Base-by-base conservation (phyloP, 2,113 vertebrate species). In the Mola mola region DNA sequence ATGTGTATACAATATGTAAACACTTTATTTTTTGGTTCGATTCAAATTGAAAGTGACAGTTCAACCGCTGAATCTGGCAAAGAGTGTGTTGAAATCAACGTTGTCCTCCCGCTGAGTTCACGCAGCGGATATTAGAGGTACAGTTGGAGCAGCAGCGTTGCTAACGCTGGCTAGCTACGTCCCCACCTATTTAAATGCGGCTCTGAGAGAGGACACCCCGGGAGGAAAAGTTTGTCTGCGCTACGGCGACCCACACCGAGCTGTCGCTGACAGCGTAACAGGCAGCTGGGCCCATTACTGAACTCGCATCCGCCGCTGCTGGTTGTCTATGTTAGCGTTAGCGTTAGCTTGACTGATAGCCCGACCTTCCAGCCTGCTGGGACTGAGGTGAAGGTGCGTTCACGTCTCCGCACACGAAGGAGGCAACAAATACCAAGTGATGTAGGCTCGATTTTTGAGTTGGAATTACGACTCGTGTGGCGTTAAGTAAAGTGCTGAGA, bases 361-460 rank as follows among this genome's bases (percentile, higher is more conserved):
- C 24, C 11, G 11, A 24, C 49, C 63, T 34, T 51, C 50, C 51
- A 73, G 64, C 53, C 76, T 36, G 47, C 56, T 42, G 58, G 38
- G 49, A 36, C 4, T 4, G 65, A 63, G 48, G 42, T 57, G 49
- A 38, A 61, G 70, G 69, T 66, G 80, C 51, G 61, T 72, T 65
- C 73, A 48, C 56, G 24, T 44, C 63, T 66, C 56, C 29, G 24
- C 36, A 43, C 16, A 46, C 66, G 25, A 47, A 66, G 50, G n/a
- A 22, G 75, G 78, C 80, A 86, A 85, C 82, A 85, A 86, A 72
- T 79, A 77, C 28, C 36, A 75, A 71, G 72, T 67, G 49, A 55
- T 48, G 72, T 25, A 34, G 38, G 52, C 36, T 69, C 40, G 3
- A 20, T 48, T 43, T 31, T 25, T 25, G 44, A 66, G 44, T 36